Evolutionary conservation across 2,113 vertebrate species (phyloP).

Genomic region (Spea bombifrons): DNA sequence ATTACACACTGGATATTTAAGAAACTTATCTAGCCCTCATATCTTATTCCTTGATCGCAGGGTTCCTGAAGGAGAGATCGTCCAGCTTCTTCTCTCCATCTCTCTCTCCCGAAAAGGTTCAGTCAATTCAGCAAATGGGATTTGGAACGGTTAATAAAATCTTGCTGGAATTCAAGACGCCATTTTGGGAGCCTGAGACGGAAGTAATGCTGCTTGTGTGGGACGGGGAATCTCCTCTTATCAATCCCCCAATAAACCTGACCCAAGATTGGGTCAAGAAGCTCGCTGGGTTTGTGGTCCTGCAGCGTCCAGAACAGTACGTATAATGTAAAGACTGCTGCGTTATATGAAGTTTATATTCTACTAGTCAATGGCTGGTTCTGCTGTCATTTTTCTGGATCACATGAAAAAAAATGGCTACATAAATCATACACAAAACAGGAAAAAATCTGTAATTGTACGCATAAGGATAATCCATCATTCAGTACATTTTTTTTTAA

Average conservation of each 20-base stretch:
- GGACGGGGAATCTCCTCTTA: conserved; percentile 73
- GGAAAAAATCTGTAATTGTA: no score
- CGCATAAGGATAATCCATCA: no score
- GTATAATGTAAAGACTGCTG: conserved; percentile 9
- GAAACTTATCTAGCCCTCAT: background rate
- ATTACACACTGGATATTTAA: no score
- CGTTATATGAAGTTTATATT: no score
- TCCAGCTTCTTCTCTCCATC: conserved; percentile 75
- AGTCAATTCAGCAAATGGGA: conserved; percentile 75
- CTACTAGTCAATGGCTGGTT: no score
- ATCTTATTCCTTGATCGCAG: conserved; percentile 56
- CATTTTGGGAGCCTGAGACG: conserved; percentile 84
- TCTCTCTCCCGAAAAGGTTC: conserved; percentile 72
- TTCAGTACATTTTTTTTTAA: no score
- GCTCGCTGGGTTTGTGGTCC: conserved; percentile 76
- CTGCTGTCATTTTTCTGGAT: no score
- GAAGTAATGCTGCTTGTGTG: conserved; percentile 75
- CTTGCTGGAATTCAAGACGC: conserved; percentile 85
- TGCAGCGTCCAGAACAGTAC: conserved; percentile 77
- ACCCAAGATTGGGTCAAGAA: conserved; percentile 80
- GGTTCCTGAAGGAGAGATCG: conserved; percentile 81
- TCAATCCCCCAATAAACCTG: conserved; percentile 54
- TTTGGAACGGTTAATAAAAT: conserved; percentile 94
- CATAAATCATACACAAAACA: no score
- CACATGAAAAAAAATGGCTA: no score